Evolutionary conservation across 2,888 invertebrate genomes (phyloP).

Genomic region (Stomorhina lunata): DNA sequence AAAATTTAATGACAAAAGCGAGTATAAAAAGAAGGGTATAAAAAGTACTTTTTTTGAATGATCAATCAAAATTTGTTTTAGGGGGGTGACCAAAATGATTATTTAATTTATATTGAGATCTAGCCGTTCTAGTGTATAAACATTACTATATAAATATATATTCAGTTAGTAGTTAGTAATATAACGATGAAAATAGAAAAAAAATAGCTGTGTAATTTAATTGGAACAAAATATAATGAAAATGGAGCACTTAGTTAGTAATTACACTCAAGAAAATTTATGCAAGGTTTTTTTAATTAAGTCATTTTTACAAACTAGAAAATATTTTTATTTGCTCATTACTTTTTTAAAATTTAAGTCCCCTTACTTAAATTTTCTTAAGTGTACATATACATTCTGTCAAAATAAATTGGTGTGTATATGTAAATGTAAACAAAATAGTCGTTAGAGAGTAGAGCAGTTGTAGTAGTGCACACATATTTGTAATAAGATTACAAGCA

Average conservation of each 20-base stretch:
- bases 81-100: too few species aligned
- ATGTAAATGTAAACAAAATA: not conserved
- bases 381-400: not conserved
- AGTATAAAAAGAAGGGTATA: too few species aligned
- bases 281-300: not conserved
- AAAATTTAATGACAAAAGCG: too few species aligned
- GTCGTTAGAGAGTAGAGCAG: conserved; percentile 13
- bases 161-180: not conserved
- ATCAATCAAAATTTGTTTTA: too few species aligned
- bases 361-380: not conserved
- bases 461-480: conserved; percentile 17
- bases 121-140: too few species aligned
- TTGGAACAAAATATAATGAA: not conserved
- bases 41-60: too few species aligned
- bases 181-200: not conserved
- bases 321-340: too few species aligned
- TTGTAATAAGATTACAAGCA: conserved; percentile 55
- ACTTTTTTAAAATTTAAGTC: too few species aligned
- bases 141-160: too few species aligned
- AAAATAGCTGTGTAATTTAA: not conserved
- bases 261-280: not conserved
- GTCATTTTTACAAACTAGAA: not conserved
- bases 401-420: not conserved
- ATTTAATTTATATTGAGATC: too few species aligned
- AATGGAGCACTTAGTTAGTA: not conserved